phyloP scores from a whole-genome alignment of 1,140 invertebrate genomes.

The Euura saliciscinereae region DNA sequence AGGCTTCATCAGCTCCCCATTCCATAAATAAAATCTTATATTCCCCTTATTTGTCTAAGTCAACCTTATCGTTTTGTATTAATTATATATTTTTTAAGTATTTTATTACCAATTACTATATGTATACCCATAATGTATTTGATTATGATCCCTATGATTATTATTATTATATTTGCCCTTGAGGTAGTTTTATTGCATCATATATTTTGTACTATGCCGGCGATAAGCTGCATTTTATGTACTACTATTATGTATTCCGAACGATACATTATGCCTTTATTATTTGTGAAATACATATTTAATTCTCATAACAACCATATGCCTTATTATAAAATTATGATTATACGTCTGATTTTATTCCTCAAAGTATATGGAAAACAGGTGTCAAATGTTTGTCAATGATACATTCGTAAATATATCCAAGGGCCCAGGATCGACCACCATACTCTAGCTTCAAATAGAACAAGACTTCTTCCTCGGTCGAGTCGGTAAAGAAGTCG shows the following conservation, averaged over 20 bases:
- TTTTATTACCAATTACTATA: background rate
- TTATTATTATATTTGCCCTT: background rate
- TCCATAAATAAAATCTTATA: background rate
- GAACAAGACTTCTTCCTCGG: too few relatives aligned
- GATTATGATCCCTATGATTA: background rate
- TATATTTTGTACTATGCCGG: slow-evolving; percentile 2
- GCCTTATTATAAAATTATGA: too few relatives aligned
- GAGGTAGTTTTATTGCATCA: background rate
- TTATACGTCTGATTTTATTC: too few relatives aligned
- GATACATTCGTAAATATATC: too few relatives aligned
- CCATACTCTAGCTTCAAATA: too few relatives aligned
- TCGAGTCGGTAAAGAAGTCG: too few relatives aligned
- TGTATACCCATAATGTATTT: background rate
- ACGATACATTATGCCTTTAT: background rate
- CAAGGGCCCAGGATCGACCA: too few relatives aligned
- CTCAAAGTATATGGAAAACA: too few relatives aligned
- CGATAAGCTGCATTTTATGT: background rate
- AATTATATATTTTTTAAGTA: slow-evolving; percentile 2
- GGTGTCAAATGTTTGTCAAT: too few relatives aligned
- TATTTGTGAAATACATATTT: slow-evolving; percentile 5
- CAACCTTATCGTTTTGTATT: slow-evolving; percentile 6
- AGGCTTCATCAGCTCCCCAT: background rate
- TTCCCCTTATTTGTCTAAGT: slow-evolving; percentile 1
- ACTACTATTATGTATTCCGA: background rate
- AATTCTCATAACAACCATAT: background rate